Percentiles rank a stretch among this genome's conserved stretches.
phyloP scores from a whole-genome alignment of 2,113 vertebrate species.

The Xiphias gladius region DNA sequence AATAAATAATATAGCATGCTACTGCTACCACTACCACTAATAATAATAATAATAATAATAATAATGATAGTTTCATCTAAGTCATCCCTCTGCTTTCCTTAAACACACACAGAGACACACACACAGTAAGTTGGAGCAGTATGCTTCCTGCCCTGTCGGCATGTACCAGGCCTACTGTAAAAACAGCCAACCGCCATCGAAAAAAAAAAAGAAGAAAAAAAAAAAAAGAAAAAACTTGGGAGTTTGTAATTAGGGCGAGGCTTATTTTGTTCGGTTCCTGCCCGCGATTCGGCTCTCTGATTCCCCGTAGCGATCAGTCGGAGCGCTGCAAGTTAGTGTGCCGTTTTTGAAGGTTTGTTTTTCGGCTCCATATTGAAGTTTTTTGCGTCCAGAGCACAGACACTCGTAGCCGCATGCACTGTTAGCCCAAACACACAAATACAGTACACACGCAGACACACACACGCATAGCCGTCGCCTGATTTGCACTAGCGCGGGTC shows the following conservation, averaged over 20 bases:
- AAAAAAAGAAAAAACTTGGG: constrained; percentile 54
- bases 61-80: background rate
- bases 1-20: too few species aligned
- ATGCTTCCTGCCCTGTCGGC: constrained; percentile 47
- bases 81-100: background rate
- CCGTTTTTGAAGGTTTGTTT: constrained; percentile 15
- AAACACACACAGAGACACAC: background rate
- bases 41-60: too few species aligned
- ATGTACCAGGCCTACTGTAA: constrained; percentile 54
- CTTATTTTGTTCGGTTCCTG: constrained; percentile 63
- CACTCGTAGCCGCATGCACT: constrained; percentile 15
- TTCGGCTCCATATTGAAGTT: constrained; percentile 72
- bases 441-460: constrained; percentile 3
- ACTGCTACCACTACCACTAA: too few species aligned
- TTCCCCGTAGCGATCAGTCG: constrained; percentile 74
- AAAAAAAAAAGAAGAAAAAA: constrained; percentile 5
- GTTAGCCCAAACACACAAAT: background rate
- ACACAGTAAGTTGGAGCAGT: constrained; percentile 5
- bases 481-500: constrained; percentile 74
- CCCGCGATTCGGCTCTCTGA: constrained; percentile 66
- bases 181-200: constrained; percentile 48
- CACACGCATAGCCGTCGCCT: constrained; percentile 55
- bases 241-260: constrained; percentile 75
- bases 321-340: constrained; percentile 60
- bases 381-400: constrained; percentile 36